Evolutionary conservation across 1,140 invertebrate genomes (phyloP), one percentile per base, ranked within the genome.

Genomic region (Colletes gigas): DNA sequence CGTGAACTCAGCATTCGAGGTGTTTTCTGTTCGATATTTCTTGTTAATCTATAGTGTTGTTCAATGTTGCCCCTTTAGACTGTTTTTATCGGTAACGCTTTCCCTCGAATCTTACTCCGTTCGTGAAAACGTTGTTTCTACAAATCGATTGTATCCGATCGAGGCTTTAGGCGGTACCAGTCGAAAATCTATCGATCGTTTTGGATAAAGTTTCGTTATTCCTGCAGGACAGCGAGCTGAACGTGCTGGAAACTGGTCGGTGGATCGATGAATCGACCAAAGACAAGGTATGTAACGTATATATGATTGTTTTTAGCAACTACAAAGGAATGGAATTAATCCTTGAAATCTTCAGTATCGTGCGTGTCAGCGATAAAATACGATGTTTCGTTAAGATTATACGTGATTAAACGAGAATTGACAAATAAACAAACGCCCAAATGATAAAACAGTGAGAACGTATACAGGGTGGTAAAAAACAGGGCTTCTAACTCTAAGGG

Each of bases 1-100:
- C 1, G 60, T 15, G n/a, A 88, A 86, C 72, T 57, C 60, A 6
- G 69, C 39, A 0, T 88, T 84, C 41, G 78, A 88, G 83, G 87
- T 88, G 83, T 78, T 67, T 39, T 60, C 15, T 14, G 54, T 62
- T 63, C 62, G 19, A 41, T 55, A 30, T 62, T 12, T 44, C 8
- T 12, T 57, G 0, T n/a, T 30, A 30, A 0, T 30, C 17, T 15
- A 15, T 4, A 4, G 7, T 15, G 2, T 15, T 8, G 6, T 9
- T 21, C n/a, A 14, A 62, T 39, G 39, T 1, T 12, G 21, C 14
- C 39, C 59, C 9, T 62, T 21, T 39, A 21, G 8, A 6, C 57
- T 21, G 5, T 59, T 9, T 19, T 59, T 39, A 8, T 3, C 14
- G 5, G 41, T 4, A 3, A n/a, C 9, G 21, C 10, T 67, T 62